Evolutionary conservation across 2,113 vertebrate species (phyloP).

Genomic region (Lepidothrix coronata): DNA sequence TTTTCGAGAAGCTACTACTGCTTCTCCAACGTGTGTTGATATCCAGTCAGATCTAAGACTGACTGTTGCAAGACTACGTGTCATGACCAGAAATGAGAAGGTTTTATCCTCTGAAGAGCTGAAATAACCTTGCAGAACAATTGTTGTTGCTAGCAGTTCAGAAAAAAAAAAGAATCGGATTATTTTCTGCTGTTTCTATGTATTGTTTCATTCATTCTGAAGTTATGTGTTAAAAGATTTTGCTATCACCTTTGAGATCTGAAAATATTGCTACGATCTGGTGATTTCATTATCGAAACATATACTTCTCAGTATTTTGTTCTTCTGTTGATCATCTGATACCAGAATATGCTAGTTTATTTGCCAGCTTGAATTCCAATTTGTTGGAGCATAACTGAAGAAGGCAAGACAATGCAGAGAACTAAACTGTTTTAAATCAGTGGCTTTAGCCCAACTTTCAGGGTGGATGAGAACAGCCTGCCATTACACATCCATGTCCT

Average conservation of each 20-base stretch:
- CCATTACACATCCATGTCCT: not conserved
- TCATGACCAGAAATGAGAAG: not conserved
- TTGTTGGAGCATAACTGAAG: not conserved
- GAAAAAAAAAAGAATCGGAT: not conserved
- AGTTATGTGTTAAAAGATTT: not conserved
- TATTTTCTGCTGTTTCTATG: not conserved
- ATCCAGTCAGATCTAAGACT: not conserved
- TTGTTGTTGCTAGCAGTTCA: not conserved
- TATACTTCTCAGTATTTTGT: not conserved
- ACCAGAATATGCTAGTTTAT: not conserved
- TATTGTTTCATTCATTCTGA: not conserved
- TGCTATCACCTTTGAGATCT: not conserved
- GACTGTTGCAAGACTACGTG: not conserved
- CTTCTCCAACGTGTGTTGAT: not conserved
- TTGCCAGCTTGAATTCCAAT: not conserved
- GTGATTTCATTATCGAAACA: not conserved
- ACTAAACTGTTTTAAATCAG: not conserved
- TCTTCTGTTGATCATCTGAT: not conserved
- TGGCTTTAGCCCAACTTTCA: not conserved
- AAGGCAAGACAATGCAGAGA: not conserved
- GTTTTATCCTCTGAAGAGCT: not conserved
- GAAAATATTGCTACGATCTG: not conserved
- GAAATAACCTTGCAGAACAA: not conserved
- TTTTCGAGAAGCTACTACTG: not conserved
- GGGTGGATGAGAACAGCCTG: not conserved